phyloP scores from a whole-genome alignment of 2,113 vertebrate genomes.

The Chamaetylas fuelleborni region DNA sequence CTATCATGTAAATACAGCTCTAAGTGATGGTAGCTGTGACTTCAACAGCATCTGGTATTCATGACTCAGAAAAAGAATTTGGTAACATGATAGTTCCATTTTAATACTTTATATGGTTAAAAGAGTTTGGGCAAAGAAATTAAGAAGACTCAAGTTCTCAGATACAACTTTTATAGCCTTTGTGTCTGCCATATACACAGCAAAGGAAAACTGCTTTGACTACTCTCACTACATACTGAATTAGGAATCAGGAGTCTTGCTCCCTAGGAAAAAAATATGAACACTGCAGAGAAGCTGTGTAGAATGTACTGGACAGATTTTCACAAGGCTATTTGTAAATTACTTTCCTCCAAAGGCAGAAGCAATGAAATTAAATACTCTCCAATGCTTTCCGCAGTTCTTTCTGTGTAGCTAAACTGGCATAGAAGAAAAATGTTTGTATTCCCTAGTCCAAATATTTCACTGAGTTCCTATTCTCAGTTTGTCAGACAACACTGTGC shows the following conservation, averaged over 20 bases:
- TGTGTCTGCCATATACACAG: neutral
- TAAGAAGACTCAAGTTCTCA: neutral
- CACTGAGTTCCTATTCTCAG: neutral
- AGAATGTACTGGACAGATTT: neutral
- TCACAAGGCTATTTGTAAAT: neutral
- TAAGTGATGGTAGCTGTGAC: neutral
- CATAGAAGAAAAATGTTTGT: neutral
- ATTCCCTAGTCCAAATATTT: neutral
- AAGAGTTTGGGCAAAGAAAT: neutral
- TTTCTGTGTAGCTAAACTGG: neutral
- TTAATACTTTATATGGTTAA: neutral
- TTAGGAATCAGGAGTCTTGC: neutral
- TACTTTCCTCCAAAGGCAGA: neutral
- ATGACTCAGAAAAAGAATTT: neutral
- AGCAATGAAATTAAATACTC: neutral
- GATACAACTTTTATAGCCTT: neutral
- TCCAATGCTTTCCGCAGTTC: neutral
- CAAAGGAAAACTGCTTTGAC: neutral
- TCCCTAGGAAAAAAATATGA: neutral
- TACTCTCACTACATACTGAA: neutral
- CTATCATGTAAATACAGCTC: neutral
- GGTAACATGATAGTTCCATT: neutral
- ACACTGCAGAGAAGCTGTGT: neutral
- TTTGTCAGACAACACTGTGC: neutral
- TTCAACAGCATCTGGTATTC: neutral